phyloP scores from a whole-genome alignment of 2,888 invertebrate genomes.

The Venusia cambrica region DNA sequence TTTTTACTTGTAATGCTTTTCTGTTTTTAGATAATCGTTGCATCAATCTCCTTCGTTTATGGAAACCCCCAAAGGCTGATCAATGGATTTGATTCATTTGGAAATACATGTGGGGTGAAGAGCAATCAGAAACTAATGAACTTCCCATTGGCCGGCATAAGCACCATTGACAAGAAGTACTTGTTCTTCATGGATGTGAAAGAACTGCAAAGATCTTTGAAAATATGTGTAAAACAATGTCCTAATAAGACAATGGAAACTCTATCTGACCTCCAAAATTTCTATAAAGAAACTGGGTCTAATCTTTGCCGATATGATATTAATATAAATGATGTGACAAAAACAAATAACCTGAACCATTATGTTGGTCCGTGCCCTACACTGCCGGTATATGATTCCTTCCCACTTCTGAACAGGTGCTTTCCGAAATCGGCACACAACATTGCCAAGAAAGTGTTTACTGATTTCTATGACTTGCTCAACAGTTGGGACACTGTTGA shows the following conservation, averaged over 20 bases:
- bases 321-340: conserved; percentile 76
- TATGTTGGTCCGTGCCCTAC: conserved; percentile 88
- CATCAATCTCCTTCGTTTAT: conserved; percentile 92
- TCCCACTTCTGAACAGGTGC: conserved; percentile 92
- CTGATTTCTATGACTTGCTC: conserved; percentile 88
- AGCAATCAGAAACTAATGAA: conserved; percentile 87
- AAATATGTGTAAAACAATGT: conserved; percentile 94
- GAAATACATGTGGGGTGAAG: conserved; percentile 94
- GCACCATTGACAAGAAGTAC: conserved; percentile 88
- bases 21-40: conserved; percentile 86
- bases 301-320: conserved; percentile 89
- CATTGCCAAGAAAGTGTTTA: conserved; percentile 82
- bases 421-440: conserved; percentile 88
- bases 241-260: conserved; percentile 84
- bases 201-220: conserved; percentile 87
- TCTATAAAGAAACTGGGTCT: conserved; percentile 86
- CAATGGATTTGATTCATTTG: conserved; percentile 96
- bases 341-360: conserved; percentile 59
- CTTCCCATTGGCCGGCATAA: conserved; percentile 88
- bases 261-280: conserved; percentile 85
- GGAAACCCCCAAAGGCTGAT: conserved; percentile 92
- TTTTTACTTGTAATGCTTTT: conserved; percentile 3
- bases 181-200: conserved; percentile 92
- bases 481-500: conserved; percentile 95
- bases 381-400: conserved; percentile 88